A percentile compares a stretch with the other conserved stretches of the same genome.
Evolutionary conservation across 2,888 invertebrate genomes (phyloP).

Genomic region (Machimus atricapillus): DNA sequence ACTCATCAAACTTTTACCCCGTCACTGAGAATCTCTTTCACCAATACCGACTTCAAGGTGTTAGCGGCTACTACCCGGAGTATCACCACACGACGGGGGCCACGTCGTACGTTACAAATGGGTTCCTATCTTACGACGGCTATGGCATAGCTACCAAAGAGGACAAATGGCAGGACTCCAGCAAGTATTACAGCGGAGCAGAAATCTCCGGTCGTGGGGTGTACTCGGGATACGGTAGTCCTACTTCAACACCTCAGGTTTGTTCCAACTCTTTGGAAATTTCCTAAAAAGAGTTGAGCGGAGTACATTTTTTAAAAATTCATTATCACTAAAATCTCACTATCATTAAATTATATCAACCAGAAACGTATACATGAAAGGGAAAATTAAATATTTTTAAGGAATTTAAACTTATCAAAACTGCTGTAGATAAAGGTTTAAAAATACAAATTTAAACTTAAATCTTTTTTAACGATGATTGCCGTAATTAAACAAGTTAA

Average conservation of each 20-base stretch:
- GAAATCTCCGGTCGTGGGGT: conserved; percentile 55
- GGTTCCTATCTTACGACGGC: conserved; percentile 73
- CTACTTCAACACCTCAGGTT: conserved; percentile 61
- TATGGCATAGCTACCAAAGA: conserved; percentile 65
- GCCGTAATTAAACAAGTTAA: no score
- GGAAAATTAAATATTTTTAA: no score
- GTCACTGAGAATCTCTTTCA: conserved; percentile 87
- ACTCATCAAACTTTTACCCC: conserved; percentile 76
- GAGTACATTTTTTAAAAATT: no score
- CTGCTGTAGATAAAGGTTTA: no score
- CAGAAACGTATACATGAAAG: no score
- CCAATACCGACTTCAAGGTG: conserved; percentile 86
- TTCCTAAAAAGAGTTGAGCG: background rate
- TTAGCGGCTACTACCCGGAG: conserved; percentile 76
- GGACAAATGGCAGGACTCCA: conserved; percentile 62
- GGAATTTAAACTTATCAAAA: no score
- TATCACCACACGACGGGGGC: conserved; percentile 75
- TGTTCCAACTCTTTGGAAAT: background rate
- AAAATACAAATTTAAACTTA: no score
- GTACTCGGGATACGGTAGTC: conserved; percentile 60
- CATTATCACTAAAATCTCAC: no score
- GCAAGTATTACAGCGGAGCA: conserved; percentile 69
- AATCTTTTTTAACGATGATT: no score
- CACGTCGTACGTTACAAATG: conserved; percentile 76
- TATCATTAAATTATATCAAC: no score